Evolutionary conservation across 2,113 vertebrate genomes (phyloP).

Genomic region (Eurypyga helias): DNA sequence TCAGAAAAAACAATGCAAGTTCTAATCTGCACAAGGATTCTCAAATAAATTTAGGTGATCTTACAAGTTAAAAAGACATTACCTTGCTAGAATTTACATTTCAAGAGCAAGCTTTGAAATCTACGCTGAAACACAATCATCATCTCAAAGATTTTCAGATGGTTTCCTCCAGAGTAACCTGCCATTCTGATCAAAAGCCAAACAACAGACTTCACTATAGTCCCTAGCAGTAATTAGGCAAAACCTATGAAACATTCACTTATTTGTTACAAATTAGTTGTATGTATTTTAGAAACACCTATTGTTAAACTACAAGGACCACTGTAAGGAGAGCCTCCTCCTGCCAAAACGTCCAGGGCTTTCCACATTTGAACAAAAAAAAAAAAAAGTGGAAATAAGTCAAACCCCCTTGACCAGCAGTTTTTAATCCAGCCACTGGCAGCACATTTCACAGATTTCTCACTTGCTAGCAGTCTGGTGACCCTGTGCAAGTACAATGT

Average conservation of each 20-base stretch:
- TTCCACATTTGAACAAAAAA: not conserved
- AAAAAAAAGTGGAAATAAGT: not conserved
- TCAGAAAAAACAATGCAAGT: not conserved
- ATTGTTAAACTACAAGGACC: not conserved
- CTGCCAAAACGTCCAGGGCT: not conserved
- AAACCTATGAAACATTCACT: not conserved
- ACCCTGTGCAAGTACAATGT: not conserved
- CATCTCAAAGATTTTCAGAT: not conserved
- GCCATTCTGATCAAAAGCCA: not conserved
- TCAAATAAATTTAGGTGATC: not conserved
- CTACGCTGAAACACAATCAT: not conserved
- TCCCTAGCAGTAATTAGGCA: not conserved
- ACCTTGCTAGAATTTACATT: not conserved
- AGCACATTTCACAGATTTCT: not conserved
- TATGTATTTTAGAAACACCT: not conserved
- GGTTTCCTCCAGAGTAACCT: not conserved
- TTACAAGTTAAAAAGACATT: not conserved
- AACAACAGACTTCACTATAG: not conserved
- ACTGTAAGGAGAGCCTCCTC: not conserved
- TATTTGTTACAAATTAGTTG: not conserved
- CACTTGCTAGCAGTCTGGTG: not conserved
- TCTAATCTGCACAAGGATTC: not conserved
- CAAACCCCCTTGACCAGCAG: not conserved
- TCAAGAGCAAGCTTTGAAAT: not conserved
- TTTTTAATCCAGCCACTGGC: not conserved